phyloP scores from a whole-genome alignment of 2,888 invertebrate genomes.

The Conops quadrifasciatus region DNA sequence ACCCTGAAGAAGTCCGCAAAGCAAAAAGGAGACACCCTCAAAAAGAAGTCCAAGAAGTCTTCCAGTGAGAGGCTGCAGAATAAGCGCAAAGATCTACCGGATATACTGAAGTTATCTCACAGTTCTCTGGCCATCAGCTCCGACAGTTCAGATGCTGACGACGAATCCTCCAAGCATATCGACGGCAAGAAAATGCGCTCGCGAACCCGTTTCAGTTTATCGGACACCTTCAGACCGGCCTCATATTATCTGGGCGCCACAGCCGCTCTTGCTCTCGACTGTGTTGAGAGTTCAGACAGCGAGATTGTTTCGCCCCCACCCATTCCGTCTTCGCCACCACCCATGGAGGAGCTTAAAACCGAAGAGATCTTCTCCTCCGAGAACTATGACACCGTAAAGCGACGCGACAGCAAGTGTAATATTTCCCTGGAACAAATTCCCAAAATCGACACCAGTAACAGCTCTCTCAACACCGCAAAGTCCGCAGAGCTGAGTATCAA shows the following conservation, averaged over 20 bases:
- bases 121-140: constrained; percentile 64
- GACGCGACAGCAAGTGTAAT: constrained; percentile 60
- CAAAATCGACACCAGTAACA: constrained; percentile 63
- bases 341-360: constrained; percentile 74
- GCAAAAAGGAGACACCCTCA: constrained; percentile 57
- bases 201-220: constrained; percentile 82
- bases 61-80: constrained; percentile 57
- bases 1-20: constrained; percentile 61
- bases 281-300: constrained; percentile 82
- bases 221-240: constrained; percentile 87
- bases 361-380: constrained; percentile 66
- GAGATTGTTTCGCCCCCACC: constrained; percentile 83
- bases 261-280: constrained; percentile 71
- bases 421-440: constrained; percentile 62
- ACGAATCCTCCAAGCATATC: constrained; percentile 81
- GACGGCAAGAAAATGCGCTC: constrained; percentile 74
- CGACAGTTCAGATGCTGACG: constrained; percentile 84
- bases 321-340: constrained; percentile 75
- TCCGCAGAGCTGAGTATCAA: constrained; percentile 55
- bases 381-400: constrained; percentile 63
- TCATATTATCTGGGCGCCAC: constrained; percentile 84
- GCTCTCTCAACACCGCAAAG: constrained; percentile 52
- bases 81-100: constrained; percentile 69
- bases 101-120: constrained; percentile 70
- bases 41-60: constrained; percentile 60